A percentile compares a stretch with the other conserved stretches of the same genome.
Evolutionary conservation across 1,140 invertebrate species (phyloP).

Genomic region (Glomeris maerens): DNA sequence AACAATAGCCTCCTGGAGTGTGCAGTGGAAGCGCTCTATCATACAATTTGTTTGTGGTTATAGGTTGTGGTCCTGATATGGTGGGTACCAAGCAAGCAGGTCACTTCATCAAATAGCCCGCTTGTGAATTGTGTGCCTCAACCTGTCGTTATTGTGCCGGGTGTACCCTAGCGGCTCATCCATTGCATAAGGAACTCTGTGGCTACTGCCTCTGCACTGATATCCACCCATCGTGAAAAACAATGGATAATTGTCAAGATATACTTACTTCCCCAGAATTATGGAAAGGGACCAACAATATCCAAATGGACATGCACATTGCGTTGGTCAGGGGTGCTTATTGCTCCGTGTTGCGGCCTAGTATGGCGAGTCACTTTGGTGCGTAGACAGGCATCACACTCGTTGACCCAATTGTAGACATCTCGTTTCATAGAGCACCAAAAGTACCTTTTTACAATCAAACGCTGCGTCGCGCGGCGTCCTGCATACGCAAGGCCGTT

Average conservation of each 20-base stretch:
- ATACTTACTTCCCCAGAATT: neutral
- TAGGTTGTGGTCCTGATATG: no score
- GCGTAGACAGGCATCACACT: no score
- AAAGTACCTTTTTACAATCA: no score
- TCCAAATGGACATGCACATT: neutral
- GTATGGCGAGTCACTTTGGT: no score
- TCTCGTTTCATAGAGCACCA: neutral
- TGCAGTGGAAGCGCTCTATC: conserved; percentile 21
- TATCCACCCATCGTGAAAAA: conserved; percentile 12
- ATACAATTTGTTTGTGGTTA: conserved; percentile 24
- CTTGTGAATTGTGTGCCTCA: conserved; percentile 29
- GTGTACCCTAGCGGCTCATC: conserved; percentile 29
- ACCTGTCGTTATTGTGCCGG: no score
- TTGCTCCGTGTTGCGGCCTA: neutral
- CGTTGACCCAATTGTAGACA: neutral
- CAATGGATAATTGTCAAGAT: no score
- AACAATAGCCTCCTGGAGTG: no score
- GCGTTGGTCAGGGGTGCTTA: no score
- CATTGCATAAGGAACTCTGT: conserved; percentile 21
- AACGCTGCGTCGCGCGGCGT: neutral
- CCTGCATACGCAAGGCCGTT: neutral
- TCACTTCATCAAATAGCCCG: no score
- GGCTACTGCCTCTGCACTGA: conserved; percentile 24
- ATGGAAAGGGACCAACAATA: no score
- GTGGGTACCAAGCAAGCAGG: conserved; percentile 22